These are phyloP conservation scores for Atractosteus spatula DNA, from an alignment of 2,113 vertebrate genomes.

Conservation along the genomic window DNA sequence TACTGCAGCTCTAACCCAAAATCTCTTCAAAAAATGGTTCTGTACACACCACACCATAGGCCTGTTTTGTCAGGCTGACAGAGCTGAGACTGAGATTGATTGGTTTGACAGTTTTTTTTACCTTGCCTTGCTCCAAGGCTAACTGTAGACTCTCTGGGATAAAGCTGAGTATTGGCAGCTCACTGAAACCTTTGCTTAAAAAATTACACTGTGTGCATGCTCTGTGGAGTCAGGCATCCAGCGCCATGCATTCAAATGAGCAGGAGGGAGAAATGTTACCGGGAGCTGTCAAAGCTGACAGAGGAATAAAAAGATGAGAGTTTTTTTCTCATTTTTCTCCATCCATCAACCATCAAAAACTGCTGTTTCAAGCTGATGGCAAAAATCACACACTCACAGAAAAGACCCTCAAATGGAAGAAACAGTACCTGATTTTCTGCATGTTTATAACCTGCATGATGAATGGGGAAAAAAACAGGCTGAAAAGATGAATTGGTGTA, in stretches of 20 bases:
- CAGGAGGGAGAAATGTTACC: neutral
- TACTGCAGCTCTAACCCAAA: no score
- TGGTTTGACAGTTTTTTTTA: neutral
- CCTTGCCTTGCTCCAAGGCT: neutral
- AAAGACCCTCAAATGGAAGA: no score
- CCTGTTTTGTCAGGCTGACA: no score
- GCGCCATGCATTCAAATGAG: neutral
- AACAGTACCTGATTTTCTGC: no score
- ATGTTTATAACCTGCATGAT: no score
- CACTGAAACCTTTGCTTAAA: neutral
- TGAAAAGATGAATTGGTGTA: no score
- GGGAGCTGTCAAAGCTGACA: neutral
- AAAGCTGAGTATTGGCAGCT: neutral
- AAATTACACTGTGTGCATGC: neutral
- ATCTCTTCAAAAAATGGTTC: no score
- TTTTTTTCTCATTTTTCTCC: neutral
- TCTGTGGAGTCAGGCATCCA: neutral
- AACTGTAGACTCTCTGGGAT: neutral
- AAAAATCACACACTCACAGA: no score
- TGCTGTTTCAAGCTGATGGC: neutral
- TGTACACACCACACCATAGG: no score
- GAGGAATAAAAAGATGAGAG: neutral
- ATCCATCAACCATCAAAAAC: neutral
- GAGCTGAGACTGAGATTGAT: neutral
- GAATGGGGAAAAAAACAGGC: no score